Percentiles rank a stretch among this genome's conserved stretches.
phyloP scores from a whole-genome alignment of 1,140 invertebrate species.

The Luehdorfia chinensis region DNA sequence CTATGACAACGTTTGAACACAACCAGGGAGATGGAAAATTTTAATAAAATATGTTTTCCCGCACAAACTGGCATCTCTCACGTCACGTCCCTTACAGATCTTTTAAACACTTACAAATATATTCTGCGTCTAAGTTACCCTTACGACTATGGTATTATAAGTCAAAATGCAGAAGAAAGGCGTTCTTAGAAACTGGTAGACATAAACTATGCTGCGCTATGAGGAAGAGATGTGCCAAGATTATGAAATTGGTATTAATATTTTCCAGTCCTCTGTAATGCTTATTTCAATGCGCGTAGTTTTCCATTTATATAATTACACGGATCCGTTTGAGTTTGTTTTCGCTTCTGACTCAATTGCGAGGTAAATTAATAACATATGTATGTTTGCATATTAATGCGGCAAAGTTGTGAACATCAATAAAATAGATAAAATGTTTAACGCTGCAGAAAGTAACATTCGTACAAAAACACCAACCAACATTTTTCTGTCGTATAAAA shows the following conservation, averaged over 20 bases:
- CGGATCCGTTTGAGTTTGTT: slow-evolving; percentile 14
- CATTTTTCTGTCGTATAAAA: too few species aligned
- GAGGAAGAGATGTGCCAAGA: slow-evolving; percentile 50
- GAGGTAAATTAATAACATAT: not conserved
- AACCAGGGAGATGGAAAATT: slow-evolving; percentile 54
- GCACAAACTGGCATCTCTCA: slow-evolving; percentile 48
- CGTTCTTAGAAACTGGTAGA: slow-evolving; percentile 19
- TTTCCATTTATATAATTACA: slow-evolving; percentile 27
- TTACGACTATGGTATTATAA: slow-evolving; percentile 19
- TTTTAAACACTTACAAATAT: slow-evolving; percentile 31
- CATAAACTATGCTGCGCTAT: slow-evolving; percentile 34
- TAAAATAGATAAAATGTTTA: too few species aligned
- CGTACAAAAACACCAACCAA: too few species aligned
- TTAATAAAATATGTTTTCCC: slow-evolving; percentile 63
- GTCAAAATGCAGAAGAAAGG: slow-evolving; percentile 1
- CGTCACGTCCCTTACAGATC: slow-evolving; percentile 45
- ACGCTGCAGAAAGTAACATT: too few species aligned
- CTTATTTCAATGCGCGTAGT: slow-evolving; percentile 36
- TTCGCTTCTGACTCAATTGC: slow-evolving; percentile 6
- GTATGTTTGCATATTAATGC: too few species aligned
- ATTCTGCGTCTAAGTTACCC: not conserved
- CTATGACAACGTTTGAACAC: slow-evolving; percentile 38
- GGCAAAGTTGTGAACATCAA: too few species aligned
- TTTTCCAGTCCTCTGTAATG: slow-evolving; percentile 37
- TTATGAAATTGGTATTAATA: slow-evolving; percentile 46